Evolutionary conservation across 2,113 vertebrate genomes (phyloP), one percentile per base, ranked within the genome.

Genomic region (Callaeas wilsoni): DNA sequence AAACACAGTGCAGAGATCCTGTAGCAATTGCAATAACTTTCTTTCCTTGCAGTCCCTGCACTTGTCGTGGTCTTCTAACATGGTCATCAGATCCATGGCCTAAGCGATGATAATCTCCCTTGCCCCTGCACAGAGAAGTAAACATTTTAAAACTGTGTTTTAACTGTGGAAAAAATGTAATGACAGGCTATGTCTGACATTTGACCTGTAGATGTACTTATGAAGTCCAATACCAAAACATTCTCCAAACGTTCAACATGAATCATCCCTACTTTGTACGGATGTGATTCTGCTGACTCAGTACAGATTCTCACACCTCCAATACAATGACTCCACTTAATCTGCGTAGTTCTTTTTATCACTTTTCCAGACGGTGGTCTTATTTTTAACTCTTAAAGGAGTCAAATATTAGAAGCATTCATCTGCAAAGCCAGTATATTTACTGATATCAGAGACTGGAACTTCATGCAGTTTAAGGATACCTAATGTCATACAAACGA

Each of bases 31-130:
- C 99, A 44, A 99, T 99, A 93, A 99, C 99, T 95, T 99, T 99
- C 97, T 99, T 99, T 73, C 99, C 99, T 95, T 99, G 99, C 11
- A 99, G 98, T 9, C 99, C 99, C 94, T 99, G 99, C 73, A 99
- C 99, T 97, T 99, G 99, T 76, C 99, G 97, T 39, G 99, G 99
- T 88, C 99, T 97, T 84, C 99, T 98, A 27, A 99, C 99, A 4
- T 99, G 99, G 93, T 99, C 99, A 25, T 99, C 99, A 6, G 99
- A 99, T 84, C 99, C 99, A 21, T 99, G 99, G 76, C 99, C 99
- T 47, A 99, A 96, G 3, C 99, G 98, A 93, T 99, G 99, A 85
- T 99, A 99, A 94, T 99, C 99, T 16, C 99, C 99, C 98, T 99
- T 99, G 42, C 99, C 99, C 99, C 99, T 99, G 93, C 39, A 97